phyloP scores from a whole-genome alignment of 2,797 vertebrate genomes.

The Scolopax rusticola region DNA sequence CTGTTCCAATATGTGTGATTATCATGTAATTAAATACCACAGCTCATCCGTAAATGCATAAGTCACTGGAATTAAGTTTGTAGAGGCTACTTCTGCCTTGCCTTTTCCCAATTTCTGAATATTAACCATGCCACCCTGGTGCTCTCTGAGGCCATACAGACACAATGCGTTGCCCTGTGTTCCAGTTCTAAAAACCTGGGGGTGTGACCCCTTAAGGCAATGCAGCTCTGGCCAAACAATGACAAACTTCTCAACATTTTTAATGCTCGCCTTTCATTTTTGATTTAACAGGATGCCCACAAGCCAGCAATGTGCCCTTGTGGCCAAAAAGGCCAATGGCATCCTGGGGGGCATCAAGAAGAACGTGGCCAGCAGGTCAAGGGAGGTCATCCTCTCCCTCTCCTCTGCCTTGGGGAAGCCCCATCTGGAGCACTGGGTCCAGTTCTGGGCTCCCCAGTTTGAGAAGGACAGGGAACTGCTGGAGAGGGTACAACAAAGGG shows the following conservation, averaged over 20 bases:
- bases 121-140: not conserved
- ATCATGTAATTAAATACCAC: not conserved
- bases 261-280: not conserved
- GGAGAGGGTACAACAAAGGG: too few species aligned
- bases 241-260: not conserved
- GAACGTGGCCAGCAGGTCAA: too few species aligned
- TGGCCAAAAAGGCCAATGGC: too few species aligned
- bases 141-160: not conserved
- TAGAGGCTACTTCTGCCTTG: not conserved
- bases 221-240: not conserved
- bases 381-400: too few species aligned
- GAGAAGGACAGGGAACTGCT: too few species aligned
- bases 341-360: too few species aligned
- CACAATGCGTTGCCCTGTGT: not conserved
- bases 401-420: too few species aligned
- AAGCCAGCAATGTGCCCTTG: too few species aligned
- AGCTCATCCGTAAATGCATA: not conserved
- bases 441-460: too few species aligned
- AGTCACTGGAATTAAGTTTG: not conserved
- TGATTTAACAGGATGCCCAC: too few species aligned
- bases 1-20: not conserved
- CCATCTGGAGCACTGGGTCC: too few species aligned
- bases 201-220: not conserved
- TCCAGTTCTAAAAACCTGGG: not conserved
- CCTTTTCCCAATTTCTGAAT: not conserved